Evolutionary conservation across 2,797 vertebrate genomes (phyloP).

Genomic region (Artibeus jamaicensis): DNA sequence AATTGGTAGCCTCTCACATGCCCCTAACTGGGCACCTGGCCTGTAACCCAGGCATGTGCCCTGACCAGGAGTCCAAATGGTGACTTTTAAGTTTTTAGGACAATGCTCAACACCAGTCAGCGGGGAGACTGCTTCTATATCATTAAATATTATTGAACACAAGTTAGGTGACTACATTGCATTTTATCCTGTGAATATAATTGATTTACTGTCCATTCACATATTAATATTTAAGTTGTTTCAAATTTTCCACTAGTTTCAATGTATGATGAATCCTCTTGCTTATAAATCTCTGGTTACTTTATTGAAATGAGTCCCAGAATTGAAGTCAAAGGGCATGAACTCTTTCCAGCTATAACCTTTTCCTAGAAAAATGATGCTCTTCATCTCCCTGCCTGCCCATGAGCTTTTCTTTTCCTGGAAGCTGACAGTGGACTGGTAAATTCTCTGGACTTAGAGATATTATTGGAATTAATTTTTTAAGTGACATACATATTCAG

Average conservation of each 20-base stretch:
- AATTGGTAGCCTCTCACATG: too few relatives aligned
- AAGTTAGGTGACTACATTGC: background rate
- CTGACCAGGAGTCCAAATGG: background rate
- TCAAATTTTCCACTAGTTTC: background rate
- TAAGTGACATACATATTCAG: background rate
- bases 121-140: background rate
- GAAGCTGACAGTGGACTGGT: background rate
- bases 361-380: background rate
- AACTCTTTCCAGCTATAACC: background rate
- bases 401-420: background rate
- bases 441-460: conserved; percentile 5
- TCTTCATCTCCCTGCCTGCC: background rate
- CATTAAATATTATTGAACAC: background rate
- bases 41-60: background rate
- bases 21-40: background rate
- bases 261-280: background rate
- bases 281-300: background rate
- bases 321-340: background rate
- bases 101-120: background rate
- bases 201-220: background rate
- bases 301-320: background rate
- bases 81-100: background rate
- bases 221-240: background rate
- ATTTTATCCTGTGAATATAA: background rate
- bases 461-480: conserved; percentile 21